Conservation (phyloP, 2,113 vertebrate genomes). For the Plectropomus leopardus region DNA sequence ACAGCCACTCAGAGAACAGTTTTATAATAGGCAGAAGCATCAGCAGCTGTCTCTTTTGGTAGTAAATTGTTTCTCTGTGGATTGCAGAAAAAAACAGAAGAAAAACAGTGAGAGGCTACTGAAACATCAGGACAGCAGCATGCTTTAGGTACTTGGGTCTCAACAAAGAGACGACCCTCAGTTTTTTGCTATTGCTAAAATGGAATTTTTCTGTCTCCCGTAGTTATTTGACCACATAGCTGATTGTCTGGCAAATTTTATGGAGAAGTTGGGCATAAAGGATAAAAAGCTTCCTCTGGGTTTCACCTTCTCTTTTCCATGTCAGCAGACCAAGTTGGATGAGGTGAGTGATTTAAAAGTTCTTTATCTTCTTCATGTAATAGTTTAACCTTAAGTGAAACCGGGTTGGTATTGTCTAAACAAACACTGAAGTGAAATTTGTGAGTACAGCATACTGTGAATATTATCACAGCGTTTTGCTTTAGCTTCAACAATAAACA, state of each 20-base stretch:
- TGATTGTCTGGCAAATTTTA: slow-evolving; percentile 92
- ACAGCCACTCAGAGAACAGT: no score
- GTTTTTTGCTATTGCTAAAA: not conserved
- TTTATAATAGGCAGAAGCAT: no score
- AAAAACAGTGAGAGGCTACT: not conserved
- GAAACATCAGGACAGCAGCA: no score
- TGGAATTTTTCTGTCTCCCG: slow-evolving; percentile 17
- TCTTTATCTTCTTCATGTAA: not conserved
- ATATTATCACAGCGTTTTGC: not conserved
- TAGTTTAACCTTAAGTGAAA: not conserved
- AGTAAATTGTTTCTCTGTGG: no score
- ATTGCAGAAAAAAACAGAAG: no score
- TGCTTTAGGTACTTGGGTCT: no score
- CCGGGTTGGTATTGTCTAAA: no score
- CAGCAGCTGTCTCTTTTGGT: no score
- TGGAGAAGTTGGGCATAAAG: slow-evolving; percentile 95
- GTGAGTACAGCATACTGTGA: not conserved
- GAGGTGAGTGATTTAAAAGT: slow-evolving; percentile 86
- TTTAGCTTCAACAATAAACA: not conserved
- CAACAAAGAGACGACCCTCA: no score
- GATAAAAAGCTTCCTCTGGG: slow-evolving; percentile 95
- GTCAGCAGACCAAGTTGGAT: slow-evolving; percentile 93
- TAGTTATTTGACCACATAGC: slow-evolving; percentile 98
- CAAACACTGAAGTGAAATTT: not conserved
- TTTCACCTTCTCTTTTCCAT: slow-evolving; percentile 98